Conservation (phyloP, 2,113 vertebrate genomes). For the Halichoeres trimaculatus region DNA sequence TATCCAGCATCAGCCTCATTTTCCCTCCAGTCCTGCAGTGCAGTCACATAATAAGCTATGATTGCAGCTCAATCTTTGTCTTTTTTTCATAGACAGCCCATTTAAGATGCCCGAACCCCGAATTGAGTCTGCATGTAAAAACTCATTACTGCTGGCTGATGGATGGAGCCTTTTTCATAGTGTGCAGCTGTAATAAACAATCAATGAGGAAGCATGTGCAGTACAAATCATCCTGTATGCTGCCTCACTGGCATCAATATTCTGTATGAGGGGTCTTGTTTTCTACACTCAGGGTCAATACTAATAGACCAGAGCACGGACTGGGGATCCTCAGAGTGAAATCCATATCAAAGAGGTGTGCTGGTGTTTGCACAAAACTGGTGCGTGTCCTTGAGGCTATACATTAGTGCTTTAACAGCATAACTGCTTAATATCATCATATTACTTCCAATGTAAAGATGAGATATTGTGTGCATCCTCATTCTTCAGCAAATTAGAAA, state of each 20-base stretch:
- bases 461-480: not conserved
- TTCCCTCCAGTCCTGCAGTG: constrained; percentile 42
- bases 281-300: constrained; percentile 74
- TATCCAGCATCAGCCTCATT: constrained; percentile 14
- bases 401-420: constrained; percentile 5
- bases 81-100: constrained; percentile 66
- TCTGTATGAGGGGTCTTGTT: constrained; percentile 72
- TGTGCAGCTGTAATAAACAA: constrained; percentile 77
- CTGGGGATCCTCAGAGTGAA: constrained; percentile 52
- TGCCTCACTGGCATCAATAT: constrained; percentile 70
- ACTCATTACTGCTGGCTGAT: constrained; percentile 77
- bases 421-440: not conserved
- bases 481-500: not conserved
- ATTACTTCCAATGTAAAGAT: not conserved
- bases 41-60: constrained; percentile 71
- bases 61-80: constrained; percentile 74
- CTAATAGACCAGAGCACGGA: constrained; percentile 68
- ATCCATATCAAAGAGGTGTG: constrained; percentile 49
- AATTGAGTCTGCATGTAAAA: constrained; percentile 75
- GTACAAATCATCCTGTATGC: constrained; percentile 67
- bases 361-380: constrained; percentile 40
- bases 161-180: constrained; percentile 65
- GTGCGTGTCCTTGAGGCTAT: constrained; percentile 30
- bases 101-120: constrained; percentile 53
- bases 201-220: constrained; percentile 75